Evolutionary conservation across 2,797 vertebrate genomes (phyloP).

Genomic region (Pipistrellus kuhlii): DNA sequence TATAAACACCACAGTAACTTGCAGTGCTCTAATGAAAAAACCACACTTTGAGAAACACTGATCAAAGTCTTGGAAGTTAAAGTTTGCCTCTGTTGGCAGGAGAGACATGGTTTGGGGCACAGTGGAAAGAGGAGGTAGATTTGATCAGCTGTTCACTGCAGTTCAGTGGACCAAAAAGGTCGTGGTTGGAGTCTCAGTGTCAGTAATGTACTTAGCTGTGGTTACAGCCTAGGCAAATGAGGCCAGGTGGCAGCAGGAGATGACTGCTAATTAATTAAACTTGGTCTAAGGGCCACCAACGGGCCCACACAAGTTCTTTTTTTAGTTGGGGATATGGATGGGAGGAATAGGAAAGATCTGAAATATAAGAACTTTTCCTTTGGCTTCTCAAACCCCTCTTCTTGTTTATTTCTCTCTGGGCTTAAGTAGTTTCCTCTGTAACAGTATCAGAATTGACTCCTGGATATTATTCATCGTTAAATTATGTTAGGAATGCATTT

Average conservation of each 20-base stretch:
- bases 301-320: conserved; percentile 16
- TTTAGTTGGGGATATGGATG: neutral
- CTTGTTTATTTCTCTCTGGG: conserved; percentile 45
- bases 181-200: conserved; percentile 49
- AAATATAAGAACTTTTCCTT: conserved; percentile 27
- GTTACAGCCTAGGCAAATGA: conserved; percentile 66
- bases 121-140: conserved; percentile 28
- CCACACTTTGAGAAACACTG: conserved; percentile 20
- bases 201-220: conserved; percentile 55
- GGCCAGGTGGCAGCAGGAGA: conserved; percentile 58
- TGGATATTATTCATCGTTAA: conserved; percentile 63
- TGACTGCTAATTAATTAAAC: conserved; percentile 69
- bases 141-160: conserved; percentile 55
- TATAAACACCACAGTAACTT: neutral
- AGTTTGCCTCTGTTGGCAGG: neutral
- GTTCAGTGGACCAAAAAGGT: conserved; percentile 61
- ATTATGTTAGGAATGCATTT: conserved; percentile 72
- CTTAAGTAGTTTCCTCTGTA: conserved; percentile 53
- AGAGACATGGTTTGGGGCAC: neutral
- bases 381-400: conserved; percentile 14
- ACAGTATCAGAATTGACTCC: conserved; percentile 52
- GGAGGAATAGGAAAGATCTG: conserved; percentile 22
- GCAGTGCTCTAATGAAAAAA: neutral
- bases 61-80: conserved; percentile 20
- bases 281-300: conserved; percentile 37